Evolutionary conservation across 2,888 invertebrate species (phyloP), one percentile per base, ranked within the genome.

Genomic region (Ctena decussata): DNA sequence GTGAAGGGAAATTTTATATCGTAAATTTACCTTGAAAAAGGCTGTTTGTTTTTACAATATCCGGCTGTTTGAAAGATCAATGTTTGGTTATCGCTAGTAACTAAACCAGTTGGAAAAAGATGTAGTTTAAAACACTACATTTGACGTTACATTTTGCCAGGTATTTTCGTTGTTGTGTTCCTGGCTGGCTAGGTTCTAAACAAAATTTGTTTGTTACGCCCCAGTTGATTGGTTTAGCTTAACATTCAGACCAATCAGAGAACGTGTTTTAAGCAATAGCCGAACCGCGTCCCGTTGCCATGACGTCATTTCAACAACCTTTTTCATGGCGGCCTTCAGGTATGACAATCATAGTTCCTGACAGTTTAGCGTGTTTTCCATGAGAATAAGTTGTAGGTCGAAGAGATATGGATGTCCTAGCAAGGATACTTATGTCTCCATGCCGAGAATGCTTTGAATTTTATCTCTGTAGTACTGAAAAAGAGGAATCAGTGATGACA

Each of bases 281-380:
- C 53, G 69, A 30, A 44, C 49, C 80, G 79, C 89, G 86, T 86
- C 84, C 86, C 88, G 93, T 92, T 90, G 91, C 93, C 91, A 90
- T 87, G 92, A 92, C 92, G 92, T 91, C 92, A 92, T 82, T 90
- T 90, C 90, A 92, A 93, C 92, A 93, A 92, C 84, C 88, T 80
- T 82, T n/a, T 80, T 86, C 85, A 92, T 93, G 93, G 93, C 93
- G 87, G 92, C 84, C 80, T n/a, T 53, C 65, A 79, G 49, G 77
- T 70, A 65, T 2, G 21, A 35, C 18, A 27, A 57, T 15, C n/a
- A 27, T 15, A 57, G 57, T 27, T 21, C 12, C 12, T n/a, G 21
- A n/a, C 46, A 46, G 46, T 8, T 46, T 46, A n/a, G n/a, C n/a
- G n/a, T n/a, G n/a, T n/a, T n/a, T n/a, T n/a, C n/a, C n/a, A n/a